Base-by-base conservation (phyloP, 1,140 invertebrate genomes). In the Copidosoma floridanum region DNA sequence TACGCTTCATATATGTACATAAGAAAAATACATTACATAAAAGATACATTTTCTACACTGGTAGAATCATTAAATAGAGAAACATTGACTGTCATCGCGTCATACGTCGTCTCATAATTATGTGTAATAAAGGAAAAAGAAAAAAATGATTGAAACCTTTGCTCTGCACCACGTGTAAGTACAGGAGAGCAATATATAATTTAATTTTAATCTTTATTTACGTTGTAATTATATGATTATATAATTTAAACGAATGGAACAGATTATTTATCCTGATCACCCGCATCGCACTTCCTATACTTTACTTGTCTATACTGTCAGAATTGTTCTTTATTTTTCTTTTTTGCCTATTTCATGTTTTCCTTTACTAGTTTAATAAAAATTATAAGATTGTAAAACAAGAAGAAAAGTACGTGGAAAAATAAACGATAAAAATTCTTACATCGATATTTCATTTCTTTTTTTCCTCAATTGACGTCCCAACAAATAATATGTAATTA, bases 301-400 rank as follows among this genome's bases (percentile, higher is more conserved):
- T 70, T 66, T 61, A 41, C 58, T 71, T 64, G 50, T 71, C 60
- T 75, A 52, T 69, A 72, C 46, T 55, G 23, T n/a, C n/a, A n/a
- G n/a, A 14, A 20, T 55, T 43, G 55, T 48, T 61, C 50, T 54
- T 47, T 61, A 43, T 61, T 46, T 50, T 61, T 68, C 67, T 72
- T 67, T 72, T 74, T 75, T 77, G 68, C 63, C 67, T 63, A 72
- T 73, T 68, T 73, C 69, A 75, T 74, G 67, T 57, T 38, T 69
- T 71, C 68, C 65, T 74, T 56, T 68, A 71, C 56, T 74, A 71
- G 62, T 72, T 71, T 68, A 68, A 66, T 69, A 70, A 70, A 69
- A 69, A 68, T 64, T 62, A 56, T 61, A 71, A 68, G 61, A 70
- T 60, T 76, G 71, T 75, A 72, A 74, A 73, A 75, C 64, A 60